phyloP scores from a whole-genome alignment of 2,113 vertebrate genomes.

The Synodontis membranacea region DNA sequence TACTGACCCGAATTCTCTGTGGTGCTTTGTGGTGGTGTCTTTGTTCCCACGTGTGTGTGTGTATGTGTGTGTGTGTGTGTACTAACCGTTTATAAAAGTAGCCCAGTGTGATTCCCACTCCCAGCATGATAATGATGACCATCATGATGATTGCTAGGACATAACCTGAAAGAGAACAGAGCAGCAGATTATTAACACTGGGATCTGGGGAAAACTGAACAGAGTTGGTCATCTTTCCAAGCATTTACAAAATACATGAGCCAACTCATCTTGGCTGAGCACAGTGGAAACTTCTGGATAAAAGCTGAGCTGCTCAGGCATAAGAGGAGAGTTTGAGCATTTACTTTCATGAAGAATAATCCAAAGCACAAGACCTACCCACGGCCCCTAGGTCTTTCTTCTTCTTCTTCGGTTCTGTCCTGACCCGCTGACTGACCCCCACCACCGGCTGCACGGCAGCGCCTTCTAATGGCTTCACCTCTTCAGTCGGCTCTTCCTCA shows the following conservation, averaged over 20 bases:
- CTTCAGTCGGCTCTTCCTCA: conserved; percentile 62
- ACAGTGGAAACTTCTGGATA: background rate
- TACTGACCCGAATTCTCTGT: background rate
- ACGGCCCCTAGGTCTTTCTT: conserved; percentile 89
- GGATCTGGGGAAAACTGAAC: background rate
- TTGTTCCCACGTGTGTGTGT: background rate
- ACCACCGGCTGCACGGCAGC: conserved; percentile 80
- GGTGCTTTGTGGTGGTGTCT: background rate
- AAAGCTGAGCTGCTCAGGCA: background rate
- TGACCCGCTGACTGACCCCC: conserved; percentile 86
- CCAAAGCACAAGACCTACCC: conserved; percentile 69
- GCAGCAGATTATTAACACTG: background rate
- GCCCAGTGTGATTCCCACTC: conserved; percentile 84
- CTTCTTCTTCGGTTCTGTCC: conserved; percentile 81
- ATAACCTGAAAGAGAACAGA: conserved; percentile 73
- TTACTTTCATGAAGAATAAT: background rate
- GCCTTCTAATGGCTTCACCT: conserved; percentile 66
- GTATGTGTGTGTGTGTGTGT: background rate
- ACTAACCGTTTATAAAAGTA: conserved; percentile 94
- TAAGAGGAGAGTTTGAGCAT: background rate
- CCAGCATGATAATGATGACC: conserved; percentile 84
- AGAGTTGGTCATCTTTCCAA: background rate
- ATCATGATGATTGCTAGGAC: conserved; percentile 88
- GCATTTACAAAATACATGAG: background rate
- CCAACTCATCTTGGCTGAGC: too few relatives aligned